Base-by-base conservation (phyloP, 2,113 vertebrate genomes). In the Balaenoptera acutorostrata region DNA sequence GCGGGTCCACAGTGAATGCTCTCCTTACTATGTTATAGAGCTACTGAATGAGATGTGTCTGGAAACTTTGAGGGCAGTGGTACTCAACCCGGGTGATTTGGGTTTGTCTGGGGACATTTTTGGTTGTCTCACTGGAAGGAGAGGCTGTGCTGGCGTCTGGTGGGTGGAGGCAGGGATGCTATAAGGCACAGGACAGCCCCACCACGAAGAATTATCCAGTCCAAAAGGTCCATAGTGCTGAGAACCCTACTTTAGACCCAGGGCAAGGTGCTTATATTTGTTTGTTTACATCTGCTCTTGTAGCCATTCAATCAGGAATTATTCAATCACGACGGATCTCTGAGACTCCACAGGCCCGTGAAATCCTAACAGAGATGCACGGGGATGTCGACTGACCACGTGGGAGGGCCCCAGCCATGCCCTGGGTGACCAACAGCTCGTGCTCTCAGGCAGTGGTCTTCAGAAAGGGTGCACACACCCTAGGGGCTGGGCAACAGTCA, bases 141-240 rank as follows among this genome's bases (percentile, higher is more conserved):
- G 23, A 29, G 4, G 36, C 6, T 18, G 13, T 14, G 5, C 8
- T 31, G 83, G 23, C 20, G 27, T 25, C 55, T 52, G 13, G 41
- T 18, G 57, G 11, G 41, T 39, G 25, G 27, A 63, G 46, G 8
- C 59, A 55, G n/a, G 27, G 71, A n/a, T 0, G 6, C 46, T 27
- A 21, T 0, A 0, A 31, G 8, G n/a, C 20, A 15, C 10, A 29
- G 46, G n/a, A 68, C 55, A 49, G 25, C n/a, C 0, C 41, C 18
- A 23, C 15, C 0, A 0, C 3, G 1, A 17, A 61, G 52, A 49
- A 14, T 8, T 15, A 39, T 5, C 33, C 25, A 9, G n/a, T 21
- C 33, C 17, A 4, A 5, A 44, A 27, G 13, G 63, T 21, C 3
- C 0, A 3, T 15, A 5, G 92, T 49, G 52, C 52, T 29, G 39